Conservation (phyloP, 2,113 vertebrate species). For the Hippocampus zosterae region DNA sequence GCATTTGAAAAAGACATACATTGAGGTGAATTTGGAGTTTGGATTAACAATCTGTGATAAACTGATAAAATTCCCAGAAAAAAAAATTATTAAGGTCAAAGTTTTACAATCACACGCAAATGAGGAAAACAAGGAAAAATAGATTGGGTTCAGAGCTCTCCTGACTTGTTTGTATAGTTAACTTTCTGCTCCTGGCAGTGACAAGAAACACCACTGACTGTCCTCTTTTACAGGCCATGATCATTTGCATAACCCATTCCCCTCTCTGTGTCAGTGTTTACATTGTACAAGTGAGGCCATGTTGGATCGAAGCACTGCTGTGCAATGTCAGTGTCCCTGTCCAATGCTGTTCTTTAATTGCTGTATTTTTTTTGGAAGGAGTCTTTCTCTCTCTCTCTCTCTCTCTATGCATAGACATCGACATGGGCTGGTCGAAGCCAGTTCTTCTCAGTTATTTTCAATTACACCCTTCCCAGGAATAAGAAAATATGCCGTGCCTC, state of each 20-base stretch:
- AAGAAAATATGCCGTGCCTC: too few species aligned
- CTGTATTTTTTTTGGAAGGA: slow-evolving; percentile 56
- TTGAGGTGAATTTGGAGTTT: slow-evolving; percentile 7
- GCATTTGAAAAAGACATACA: slow-evolving; percentile 9
- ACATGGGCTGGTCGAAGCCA: too few species aligned
- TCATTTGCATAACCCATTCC: slow-evolving; percentile 67
- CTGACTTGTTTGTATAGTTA: slow-evolving; percentile 61
- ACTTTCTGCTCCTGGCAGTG: slow-evolving; percentile 61
- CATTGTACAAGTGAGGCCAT: slow-evolving; percentile 45
- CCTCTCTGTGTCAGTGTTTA: slow-evolving; percentile 56
- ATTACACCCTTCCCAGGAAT: too few species aligned
- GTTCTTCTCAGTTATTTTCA: too few species aligned
- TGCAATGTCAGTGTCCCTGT: slow-evolving; percentile 54
- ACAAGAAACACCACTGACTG: slow-evolving; percentile 62
- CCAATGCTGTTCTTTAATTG: slow-evolving; percentile 60
- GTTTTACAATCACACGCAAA: background rate
- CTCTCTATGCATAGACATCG: too few species aligned
- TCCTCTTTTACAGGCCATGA: slow-evolving; percentile 49
- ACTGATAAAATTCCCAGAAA: slow-evolving; percentile 10
- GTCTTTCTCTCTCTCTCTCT: too few species aligned
- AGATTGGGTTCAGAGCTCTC: slow-evolving; percentile 38
- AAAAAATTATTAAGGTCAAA: slow-evolving; percentile 33
- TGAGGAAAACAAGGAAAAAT: slow-evolving; percentile 8
- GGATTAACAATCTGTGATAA: slow-evolving; percentile 6
- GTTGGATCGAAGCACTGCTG: slow-evolving; percentile 55